phyloP scores from a whole-genome alignment of 92 coral and sea anemone species.

The Muricea muricata region DNA sequence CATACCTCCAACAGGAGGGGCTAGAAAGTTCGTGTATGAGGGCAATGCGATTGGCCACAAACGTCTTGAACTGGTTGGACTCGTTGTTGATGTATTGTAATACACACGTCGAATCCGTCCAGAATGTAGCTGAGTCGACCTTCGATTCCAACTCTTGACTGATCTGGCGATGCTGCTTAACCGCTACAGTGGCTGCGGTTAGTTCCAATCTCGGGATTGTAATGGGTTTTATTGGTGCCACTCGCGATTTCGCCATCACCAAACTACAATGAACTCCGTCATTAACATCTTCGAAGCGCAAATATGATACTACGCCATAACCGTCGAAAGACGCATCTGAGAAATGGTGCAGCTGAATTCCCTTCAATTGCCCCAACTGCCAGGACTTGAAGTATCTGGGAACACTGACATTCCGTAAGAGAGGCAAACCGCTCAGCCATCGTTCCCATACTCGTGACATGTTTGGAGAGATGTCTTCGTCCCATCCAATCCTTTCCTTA shows the following conservation, averaged over 20 bases:
- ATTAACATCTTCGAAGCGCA: background rate
- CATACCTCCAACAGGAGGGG: constrained; percentile 17
- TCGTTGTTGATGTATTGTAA: constrained; percentile 17
- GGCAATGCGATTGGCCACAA: constrained; percentile 16
- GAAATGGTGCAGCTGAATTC: constrained; percentile 1
- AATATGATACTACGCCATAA: constrained; percentile 11
- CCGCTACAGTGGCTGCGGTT: constrained; percentile 14
- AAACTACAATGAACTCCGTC: background rate
- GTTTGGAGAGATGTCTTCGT: background rate
- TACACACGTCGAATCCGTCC: constrained; percentile 27
- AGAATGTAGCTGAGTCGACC: constrained; percentile 21
- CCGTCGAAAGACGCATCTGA: constrained; percentile 12
- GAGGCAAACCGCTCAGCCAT: background rate
- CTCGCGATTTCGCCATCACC: constrained; percentile 21
- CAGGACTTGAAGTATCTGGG: constrained; percentile 7
- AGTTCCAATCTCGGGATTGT: constrained; percentile 28
- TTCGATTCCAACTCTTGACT: background rate
- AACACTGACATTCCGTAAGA: background rate
- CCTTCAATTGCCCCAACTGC: background rate
- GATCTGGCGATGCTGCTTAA: constrained; percentile 34
- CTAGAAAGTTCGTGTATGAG: constrained; percentile 13
- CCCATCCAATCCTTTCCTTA: background rate
- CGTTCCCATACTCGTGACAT: background rate
- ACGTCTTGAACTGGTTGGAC: constrained; percentile 29
- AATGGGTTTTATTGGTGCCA: constrained; percentile 6